Evolutionary conservation across 1,140 invertebrate genomes (phyloP).

Genomic region (Andricus grossulariae): DNA sequence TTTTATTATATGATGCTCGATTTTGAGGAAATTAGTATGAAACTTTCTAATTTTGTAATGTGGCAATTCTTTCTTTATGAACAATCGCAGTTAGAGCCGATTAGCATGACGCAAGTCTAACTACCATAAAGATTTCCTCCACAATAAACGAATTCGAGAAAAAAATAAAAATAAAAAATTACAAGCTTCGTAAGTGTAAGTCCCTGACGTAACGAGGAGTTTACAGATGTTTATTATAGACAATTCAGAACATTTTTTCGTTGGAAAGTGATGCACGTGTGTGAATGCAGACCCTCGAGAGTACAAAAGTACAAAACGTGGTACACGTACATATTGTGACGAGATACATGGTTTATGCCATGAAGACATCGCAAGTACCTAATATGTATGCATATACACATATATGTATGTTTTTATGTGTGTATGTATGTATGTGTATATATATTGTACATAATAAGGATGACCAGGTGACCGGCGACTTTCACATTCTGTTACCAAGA

Average conservation of each 20-base stretch:
- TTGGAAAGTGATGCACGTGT: slow-evolving; percentile 20
- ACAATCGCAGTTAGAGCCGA: slow-evolving; percentile 1
- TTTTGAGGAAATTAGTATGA: background rate
- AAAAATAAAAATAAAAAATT: background rate
- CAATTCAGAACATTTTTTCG: slow-evolving; percentile 13
- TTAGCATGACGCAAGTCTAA: slow-evolving; percentile 10
- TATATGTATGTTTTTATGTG: too few species aligned
- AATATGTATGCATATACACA: too few species aligned
- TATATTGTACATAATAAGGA: slow-evolving; percentile 53
- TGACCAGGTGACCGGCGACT: slow-evolving; percentile 67
- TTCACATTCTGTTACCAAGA: slow-evolving; percentile 65
- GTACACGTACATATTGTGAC: background rate
- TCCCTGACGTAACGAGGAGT: background rate
- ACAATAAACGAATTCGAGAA: background rate
- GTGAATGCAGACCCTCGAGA: background rate
- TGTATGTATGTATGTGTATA: background rate
- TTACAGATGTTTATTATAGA: background rate
- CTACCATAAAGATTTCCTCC: background rate
- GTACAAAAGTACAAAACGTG: background rate
- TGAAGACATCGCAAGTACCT: background rate
- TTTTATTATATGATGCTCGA: background rate
- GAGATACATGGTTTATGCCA: background rate
- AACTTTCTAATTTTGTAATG: slow-evolving; percentile 7
- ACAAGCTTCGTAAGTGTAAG: background rate
- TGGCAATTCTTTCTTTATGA: background rate